Conservation (phyloP, 2,113 vertebrate species). For the Prinia subflava region DNA sequence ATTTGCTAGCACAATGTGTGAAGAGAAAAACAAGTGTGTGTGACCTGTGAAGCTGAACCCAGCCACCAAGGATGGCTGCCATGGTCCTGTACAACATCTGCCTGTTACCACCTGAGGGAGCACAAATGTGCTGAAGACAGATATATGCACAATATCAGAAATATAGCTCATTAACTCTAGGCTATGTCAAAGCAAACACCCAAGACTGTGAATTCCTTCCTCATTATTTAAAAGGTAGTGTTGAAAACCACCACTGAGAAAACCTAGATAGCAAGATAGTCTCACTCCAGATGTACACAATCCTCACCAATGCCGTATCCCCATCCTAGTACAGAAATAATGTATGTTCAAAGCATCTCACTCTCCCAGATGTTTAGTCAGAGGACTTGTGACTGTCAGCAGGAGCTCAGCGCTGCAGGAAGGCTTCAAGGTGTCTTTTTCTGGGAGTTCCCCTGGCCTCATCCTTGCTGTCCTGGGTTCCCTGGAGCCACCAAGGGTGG, state of each 20-base stretch:
- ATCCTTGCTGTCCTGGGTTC: background rate
- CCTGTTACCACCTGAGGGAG: background rate
- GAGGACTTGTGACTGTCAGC: background rate
- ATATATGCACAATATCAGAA: background rate
- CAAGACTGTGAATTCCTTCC: background rate
- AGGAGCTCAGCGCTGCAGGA: background rate
- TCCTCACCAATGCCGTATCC: rapidly evolving
- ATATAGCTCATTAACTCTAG: background rate
- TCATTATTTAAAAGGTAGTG: background rate
- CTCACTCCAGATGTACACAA: background rate
- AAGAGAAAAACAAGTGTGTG: background rate
- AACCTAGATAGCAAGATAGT: rapidly evolving
- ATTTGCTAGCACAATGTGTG: background rate
- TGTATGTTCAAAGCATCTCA: background rate
- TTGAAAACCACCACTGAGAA: background rate
- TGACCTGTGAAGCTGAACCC: background rate
- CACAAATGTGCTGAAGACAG: background rate
- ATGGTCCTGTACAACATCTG: rapidly evolving
- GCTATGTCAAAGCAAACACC: background rate
- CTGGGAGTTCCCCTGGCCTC: rapidly evolving
- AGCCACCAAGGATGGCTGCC: background rate
- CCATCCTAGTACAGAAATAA: rapidly evolving
- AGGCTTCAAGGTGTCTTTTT: background rate
- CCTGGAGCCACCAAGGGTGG: rapidly evolving
- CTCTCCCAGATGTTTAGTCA: background rate